Conservation (phyloP, 2,113 vertebrate genomes). For the Nothobranchius furzeri region DNA sequence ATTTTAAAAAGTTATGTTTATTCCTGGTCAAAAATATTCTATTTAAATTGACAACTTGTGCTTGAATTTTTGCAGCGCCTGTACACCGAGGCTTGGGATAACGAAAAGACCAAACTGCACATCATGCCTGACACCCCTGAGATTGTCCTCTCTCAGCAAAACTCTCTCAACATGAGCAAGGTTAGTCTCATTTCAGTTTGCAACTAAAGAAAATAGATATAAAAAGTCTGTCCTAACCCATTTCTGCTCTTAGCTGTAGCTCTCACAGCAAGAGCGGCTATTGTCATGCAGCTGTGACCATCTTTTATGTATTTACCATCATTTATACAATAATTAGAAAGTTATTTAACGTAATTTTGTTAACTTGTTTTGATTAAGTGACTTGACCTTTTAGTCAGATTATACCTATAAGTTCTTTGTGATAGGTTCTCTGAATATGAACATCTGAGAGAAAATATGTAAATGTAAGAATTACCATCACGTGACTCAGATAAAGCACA, state of each 20-base stretch:
- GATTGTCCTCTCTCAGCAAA: conserved; percentile 83
- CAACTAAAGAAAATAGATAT: not conserved
- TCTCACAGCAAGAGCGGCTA: not conserved
- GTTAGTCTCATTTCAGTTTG: conserved; percentile 29
- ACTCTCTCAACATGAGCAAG: conserved; percentile 65
- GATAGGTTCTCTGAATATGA: not conserved
- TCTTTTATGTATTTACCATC: not conserved
- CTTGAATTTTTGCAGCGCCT: conserved; percentile 65
- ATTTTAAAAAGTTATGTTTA: not conserved
- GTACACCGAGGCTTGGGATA: conserved; percentile 87
- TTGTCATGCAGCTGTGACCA: not conserved
- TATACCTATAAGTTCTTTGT: not conserved
- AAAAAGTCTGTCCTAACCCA: not conserved
- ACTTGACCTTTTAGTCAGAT: not conserved
- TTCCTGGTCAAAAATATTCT: not conserved
- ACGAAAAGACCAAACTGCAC: conserved; percentile 85
- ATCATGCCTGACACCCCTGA: conserved; percentile 86
- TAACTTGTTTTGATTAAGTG: not conserved
- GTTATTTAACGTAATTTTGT: not conserved
- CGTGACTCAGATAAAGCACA: not conserved
- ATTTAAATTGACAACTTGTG: not conserved
- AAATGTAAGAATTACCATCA: not conserved
- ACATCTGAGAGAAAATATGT: too few relatives aligned
- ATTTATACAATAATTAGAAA: not conserved
- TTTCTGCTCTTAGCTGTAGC: not conserved